Evolutionary conservation across 2,113 vertebrate species (phyloP).

Genomic region (Uria aalge): DNA sequence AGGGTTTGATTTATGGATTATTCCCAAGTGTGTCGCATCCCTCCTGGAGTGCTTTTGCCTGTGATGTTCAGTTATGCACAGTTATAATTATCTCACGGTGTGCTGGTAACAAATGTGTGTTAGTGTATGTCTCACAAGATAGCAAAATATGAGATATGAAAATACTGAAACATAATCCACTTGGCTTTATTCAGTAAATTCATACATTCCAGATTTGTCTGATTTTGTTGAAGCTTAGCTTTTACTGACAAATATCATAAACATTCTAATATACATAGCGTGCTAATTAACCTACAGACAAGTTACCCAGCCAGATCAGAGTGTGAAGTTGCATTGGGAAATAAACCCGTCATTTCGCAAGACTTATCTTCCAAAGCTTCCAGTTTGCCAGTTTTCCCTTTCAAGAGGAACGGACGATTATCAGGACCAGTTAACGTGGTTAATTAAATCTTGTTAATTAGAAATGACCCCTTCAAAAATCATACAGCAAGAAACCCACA

Average conservation of each 20-base stretch:
- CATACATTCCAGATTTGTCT: background rate
- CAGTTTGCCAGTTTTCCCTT: background rate
- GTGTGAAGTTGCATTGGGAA: background rate
- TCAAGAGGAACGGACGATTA: background rate
- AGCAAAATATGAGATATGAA: background rate
- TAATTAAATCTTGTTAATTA: slow-evolving; percentile 30
- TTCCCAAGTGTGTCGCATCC: background rate
- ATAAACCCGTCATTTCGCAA: background rate
- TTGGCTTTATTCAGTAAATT: background rate
- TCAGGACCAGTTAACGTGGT: background rate
- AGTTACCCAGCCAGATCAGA: background rate
- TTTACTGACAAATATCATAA: background rate
- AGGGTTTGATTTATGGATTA: background rate
- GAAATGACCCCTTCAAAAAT: background rate
- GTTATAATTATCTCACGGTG: background rate
- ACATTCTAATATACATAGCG: background rate
- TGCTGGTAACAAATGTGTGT: background rate
- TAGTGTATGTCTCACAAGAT: background rate
- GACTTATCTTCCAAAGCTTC: background rate
- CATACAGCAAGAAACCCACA: background rate
- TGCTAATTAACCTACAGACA: background rate
- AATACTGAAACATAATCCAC: background rate
- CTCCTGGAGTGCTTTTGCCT: background rate
- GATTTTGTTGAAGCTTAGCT: background rate
- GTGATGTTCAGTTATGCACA: background rate